Evolutionary conservation across 2,888 invertebrate genomes (phyloP), one percentile per base, ranked within the genome.

Genomic region (Pyrocoelia pectoralis): DNA sequence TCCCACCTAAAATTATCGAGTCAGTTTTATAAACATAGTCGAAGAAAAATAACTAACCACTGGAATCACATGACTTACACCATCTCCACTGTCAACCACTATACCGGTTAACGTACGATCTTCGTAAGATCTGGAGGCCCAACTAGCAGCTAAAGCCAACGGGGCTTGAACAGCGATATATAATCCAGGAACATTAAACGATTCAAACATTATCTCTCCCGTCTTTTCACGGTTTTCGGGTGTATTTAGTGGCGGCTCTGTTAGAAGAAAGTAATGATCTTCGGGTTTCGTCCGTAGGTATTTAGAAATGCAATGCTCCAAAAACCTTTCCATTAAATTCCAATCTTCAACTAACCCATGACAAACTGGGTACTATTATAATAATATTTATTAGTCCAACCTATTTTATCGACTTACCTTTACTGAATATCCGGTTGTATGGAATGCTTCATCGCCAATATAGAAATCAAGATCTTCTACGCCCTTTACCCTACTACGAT

Each of bases 161-260:
- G 99, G 98, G 46, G 99, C 99, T 86, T 99, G 98, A 29, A 99
- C 99, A 67, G 99, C 99, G 73, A 99, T 99, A 80, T 99, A 99
- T 70, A 99, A 85, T 19, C 99, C 99, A 70, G 99, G 98, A 69
- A 99, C 98, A 84, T 99, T 99, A 83, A 99, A 99, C 19, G 98
- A 97, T 83, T 99, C 99, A 82, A 99, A 99, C 99, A 99, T 99
- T 72, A 99, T 99, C 86, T 99, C 99, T 6, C 95, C 95, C 65
- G 93, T 90, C 76, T 95, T 95, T 82, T 95, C 95, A 60, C 99
- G 86, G 82, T 99, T 99, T 83, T 99, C 99, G 0, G 99, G 99
- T 0, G 99, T 98, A 81, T 99, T 99, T 67, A 99, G 83, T 10
- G 99, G 99, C 12, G 99, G 99, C 81, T 99, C 99, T 1, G 99